phyloP scores from a whole-genome alignment of 2,888 invertebrate genomes.

The Calliphora vomitoria region DNA sequence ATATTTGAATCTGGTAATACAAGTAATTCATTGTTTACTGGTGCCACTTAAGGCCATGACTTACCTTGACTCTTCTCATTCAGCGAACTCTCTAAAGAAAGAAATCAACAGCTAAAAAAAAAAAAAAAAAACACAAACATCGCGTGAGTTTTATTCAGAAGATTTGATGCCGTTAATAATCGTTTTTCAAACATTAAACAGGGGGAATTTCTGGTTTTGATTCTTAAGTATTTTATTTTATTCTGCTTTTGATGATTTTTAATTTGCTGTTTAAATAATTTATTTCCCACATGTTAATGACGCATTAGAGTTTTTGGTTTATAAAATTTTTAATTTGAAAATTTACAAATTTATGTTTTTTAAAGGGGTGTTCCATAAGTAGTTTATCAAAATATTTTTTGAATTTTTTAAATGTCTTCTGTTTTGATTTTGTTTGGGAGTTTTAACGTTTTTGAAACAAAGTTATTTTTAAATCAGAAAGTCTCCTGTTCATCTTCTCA shows the following conservation, averaged over 20 bases:
- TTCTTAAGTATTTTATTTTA: not conserved
- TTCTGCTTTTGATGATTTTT: not conserved
- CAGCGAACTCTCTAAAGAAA: not conserved
- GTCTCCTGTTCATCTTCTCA: too few relatives aligned
- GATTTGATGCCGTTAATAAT: not conserved
- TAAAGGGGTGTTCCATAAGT: not conserved
- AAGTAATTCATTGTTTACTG: constrained; percentile 42
- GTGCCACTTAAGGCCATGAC: constrained; percentile 54
- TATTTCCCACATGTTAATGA: not conserved
- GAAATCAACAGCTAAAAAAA: not conserved
- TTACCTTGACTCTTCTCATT: constrained; percentile 59
- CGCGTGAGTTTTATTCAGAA: constrained; percentile 20
- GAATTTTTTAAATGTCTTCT: too few relatives aligned
- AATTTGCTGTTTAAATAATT: not conserved
- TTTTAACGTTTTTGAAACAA: too few relatives aligned
- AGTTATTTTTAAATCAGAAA: too few relatives aligned
- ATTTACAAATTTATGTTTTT: not conserved
- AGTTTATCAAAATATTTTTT: too few relatives aligned
- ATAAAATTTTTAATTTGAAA: not conserved
- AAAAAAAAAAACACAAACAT: not conserved
- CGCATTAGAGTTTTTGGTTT: constrained; percentile 14
- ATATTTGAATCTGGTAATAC: not conserved
- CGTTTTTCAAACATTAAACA: not conserved
- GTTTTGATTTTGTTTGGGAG: too few relatives aligned
- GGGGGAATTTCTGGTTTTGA: constrained; percentile 29